A percentile compares a stretch with the other conserved stretches of the same genome.
These are phyloP conservation scores for Gulo gulo DNA, from an alignment of 2,113 vertebrate genomes.

Conservation along the genomic window DNA sequence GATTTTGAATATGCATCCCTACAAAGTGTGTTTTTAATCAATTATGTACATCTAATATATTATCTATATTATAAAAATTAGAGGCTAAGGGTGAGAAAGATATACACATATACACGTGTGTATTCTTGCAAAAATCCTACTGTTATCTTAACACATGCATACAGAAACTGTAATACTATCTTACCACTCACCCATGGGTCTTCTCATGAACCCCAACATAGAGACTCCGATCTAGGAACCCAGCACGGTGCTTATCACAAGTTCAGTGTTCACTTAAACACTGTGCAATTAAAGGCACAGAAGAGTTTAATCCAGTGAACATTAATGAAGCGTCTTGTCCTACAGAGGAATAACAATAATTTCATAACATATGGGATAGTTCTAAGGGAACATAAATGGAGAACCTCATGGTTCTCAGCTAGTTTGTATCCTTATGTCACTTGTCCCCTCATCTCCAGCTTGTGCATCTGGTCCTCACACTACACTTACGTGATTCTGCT, in stretches of 20 bases:
- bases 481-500: neutral
- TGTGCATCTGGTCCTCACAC: neutral
- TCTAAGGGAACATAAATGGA: neutral
- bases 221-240: neutral
- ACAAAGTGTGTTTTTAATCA: neutral
- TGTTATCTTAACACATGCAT: neutral
- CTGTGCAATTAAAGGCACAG: neutral
- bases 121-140: neutral
- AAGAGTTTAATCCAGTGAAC: neutral
- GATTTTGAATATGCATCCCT: neutral
- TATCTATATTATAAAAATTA: neutral
- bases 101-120: neutral
- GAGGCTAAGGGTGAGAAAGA: neutral
- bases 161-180: neutral
- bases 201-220: neutral
- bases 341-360: neutral
- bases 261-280: neutral
- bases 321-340: neutral
- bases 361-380: neutral
- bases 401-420: neutral
- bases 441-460: neutral
- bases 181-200: neutral
- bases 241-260: neutral
- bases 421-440: neutral
- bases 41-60: neutral